Percentiles rank a stretch among this genome's conserved stretches.
phyloP scores from a whole-genome alignment of 1,140 invertebrate genomes.

The Nephila pilipes region DNA sequence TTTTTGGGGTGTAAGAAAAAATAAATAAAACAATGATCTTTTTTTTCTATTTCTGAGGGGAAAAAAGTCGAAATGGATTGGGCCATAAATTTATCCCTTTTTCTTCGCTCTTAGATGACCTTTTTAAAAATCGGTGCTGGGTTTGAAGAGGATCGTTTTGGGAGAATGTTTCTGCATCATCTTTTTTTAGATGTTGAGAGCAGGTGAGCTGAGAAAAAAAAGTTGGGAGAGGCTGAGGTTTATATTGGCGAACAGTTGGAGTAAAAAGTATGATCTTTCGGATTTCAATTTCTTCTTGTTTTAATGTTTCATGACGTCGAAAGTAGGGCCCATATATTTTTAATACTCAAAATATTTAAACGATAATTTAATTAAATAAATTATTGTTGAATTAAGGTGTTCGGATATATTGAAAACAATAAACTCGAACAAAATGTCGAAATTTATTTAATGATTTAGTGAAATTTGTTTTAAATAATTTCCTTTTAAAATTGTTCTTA shows the following conservation, averaged over 20 bases:
- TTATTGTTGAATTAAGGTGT: no score
- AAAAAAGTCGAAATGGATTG: constrained; percentile 66
- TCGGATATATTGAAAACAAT: no score
- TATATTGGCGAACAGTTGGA: background rate
- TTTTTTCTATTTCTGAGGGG: background rate
- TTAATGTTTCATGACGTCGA: no score
- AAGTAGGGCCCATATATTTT: no score
- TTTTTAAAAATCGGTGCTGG: constrained; percentile 10
- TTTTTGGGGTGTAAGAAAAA: constrained; percentile 37
- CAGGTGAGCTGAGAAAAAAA: background rate
- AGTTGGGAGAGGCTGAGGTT: background rate
- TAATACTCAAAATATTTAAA: no score
- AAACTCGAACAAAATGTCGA: no score
- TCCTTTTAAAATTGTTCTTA: no score
- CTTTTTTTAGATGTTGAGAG: constrained; percentile 9
- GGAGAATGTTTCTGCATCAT: background rate
- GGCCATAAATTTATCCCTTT: constrained; percentile 66
- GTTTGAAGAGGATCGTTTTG: constrained; percentile 17
- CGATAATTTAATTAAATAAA: no score
- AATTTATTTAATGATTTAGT: no score
- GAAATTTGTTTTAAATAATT: no score
- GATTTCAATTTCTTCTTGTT: background rate
- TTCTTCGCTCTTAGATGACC: constrained; percentile 14
- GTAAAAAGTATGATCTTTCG: background rate
- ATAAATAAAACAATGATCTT: constrained; percentile 34